Evolutionary conservation across 2,888 invertebrate genomes (phyloP).

Genomic region (Mythimna impura): DNA sequence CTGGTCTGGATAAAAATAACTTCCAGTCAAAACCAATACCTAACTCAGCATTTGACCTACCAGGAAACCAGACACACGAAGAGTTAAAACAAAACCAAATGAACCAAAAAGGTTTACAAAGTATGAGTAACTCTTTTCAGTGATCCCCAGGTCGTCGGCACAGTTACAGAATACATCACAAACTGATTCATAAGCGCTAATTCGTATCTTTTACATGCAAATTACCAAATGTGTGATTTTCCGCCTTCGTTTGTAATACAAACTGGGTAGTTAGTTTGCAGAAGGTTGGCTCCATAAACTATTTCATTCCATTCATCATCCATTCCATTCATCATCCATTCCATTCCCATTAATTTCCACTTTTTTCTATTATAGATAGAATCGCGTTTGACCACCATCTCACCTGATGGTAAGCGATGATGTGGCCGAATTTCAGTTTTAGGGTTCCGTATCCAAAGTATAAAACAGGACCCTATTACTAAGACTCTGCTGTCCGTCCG

Average conservation of each 20-base stretch:
- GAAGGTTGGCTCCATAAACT: not conserved
- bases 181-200: constrained; percentile 65
- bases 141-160: constrained; percentile 64
- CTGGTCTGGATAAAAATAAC: not conserved
- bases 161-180: constrained; percentile 59
- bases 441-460: no score
- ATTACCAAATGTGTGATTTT: constrained; percentile 65
- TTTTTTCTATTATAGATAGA: no score
- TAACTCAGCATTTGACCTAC: constrained; percentile 12
- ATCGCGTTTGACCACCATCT: no score
- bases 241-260: constrained; percentile 45
- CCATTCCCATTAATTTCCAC: no score
- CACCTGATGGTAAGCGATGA: no score
- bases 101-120: constrained; percentile 40
- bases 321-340: no score
- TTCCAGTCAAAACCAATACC: not conserved
- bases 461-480: no score
- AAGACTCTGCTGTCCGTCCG: no score
- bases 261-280: not conserved
- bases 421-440: no score
- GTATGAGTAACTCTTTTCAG: constrained; percentile 46
- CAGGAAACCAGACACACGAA: constrained; percentile 32
- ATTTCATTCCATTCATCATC: not conserved
- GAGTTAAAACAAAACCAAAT: constrained; percentile 22
- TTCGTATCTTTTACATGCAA: constrained; percentile 70